Evolutionary conservation across 2,888 invertebrate species (phyloP).

Genomic region (Gastrophysa polygoni): DNA sequence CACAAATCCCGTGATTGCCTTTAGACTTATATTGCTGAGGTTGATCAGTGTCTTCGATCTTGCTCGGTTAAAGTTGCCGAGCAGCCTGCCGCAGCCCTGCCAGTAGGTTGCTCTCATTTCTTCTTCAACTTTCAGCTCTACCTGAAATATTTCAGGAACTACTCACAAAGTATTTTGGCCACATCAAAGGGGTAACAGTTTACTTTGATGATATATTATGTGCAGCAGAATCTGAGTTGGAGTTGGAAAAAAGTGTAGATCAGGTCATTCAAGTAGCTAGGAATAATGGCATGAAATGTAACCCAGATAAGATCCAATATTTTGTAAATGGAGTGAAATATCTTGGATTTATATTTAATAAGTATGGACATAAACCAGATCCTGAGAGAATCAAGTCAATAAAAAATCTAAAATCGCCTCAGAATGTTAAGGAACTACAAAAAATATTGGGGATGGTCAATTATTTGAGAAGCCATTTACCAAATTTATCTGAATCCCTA

Average conservation of each 20-base stretch:
- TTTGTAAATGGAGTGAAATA: slow-evolving; percentile 25
- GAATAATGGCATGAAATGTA: slow-evolving; percentile 34
- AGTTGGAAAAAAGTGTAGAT: slow-evolving; percentile 34
- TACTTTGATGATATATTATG: slow-evolving; percentile 43
- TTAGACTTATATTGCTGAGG: too few species aligned
- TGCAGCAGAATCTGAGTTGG: slow-evolving; percentile 26
- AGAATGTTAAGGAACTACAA: slow-evolving; percentile 22
- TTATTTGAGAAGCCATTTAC: slow-evolving; percentile 27
- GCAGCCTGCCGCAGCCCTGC: too few species aligned
- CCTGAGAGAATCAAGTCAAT: neutral
- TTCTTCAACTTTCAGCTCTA: slow-evolving; percentile 37
- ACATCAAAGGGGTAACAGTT: slow-evolving; percentile 35
- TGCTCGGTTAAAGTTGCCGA: too few species aligned
- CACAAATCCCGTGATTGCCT: too few species aligned
- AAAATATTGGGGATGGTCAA: slow-evolving; percentile 26
- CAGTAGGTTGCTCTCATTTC: slow-evolving; percentile 38
- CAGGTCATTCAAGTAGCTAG: slow-evolving; percentile 28
- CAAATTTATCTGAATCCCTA: slow-evolving; percentile 20
- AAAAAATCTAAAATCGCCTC: too few species aligned
- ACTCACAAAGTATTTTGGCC: slow-evolving; percentile 35
- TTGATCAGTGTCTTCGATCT: too few species aligned
- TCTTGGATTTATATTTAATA: slow-evolving; percentile 27
- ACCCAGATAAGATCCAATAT: slow-evolving; percentile 36
- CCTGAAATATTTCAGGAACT: slow-evolving; percentile 40
- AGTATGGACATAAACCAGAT: slow-evolving; percentile 17